A percentile compares a stretch with the other conserved stretches of the same genome.
Conservation (phyloP, 2,113 vertebrate species). For the Actenoides lindsayi region DNA sequence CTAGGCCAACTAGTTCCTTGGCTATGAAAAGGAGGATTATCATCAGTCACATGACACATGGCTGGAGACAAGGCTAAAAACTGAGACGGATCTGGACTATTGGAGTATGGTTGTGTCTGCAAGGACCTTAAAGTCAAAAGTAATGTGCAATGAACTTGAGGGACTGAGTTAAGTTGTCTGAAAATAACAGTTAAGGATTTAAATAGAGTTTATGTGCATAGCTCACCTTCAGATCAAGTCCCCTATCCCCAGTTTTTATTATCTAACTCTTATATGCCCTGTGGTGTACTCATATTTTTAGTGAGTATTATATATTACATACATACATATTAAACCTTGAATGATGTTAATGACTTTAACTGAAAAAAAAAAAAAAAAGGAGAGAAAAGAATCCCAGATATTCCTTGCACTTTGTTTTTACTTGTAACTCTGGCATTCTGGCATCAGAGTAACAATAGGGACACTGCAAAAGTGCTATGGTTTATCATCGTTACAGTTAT, state of each 20-base stretch:
- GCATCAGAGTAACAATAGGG: not conserved
- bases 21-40: not conserved
- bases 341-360: not conserved
- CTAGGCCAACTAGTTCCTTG: not conserved
- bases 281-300: not conserved
- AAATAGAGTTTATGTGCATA: not conserved
- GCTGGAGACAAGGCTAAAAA: not conserved
- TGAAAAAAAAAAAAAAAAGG: not conserved
- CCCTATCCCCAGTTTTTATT: not conserved
- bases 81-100: not conserved
- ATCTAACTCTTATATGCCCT: not conserved
- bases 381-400: not conserved
- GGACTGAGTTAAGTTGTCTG: not conserved
- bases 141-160: not conserved
- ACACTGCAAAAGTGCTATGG: not conserved
- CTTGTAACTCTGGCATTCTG: not conserved
- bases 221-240: not conserved
- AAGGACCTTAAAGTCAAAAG: not conserved
- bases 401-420: not conserved
- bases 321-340: not conserved
- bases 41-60: not conserved
- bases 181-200: not conserved
- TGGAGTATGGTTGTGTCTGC: not conserved
- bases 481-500: not conserved
- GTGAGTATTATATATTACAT: no score